Conservation (phyloP, 2,113 vertebrate genomes). For the Crotophaga sulcirostris region DNA sequence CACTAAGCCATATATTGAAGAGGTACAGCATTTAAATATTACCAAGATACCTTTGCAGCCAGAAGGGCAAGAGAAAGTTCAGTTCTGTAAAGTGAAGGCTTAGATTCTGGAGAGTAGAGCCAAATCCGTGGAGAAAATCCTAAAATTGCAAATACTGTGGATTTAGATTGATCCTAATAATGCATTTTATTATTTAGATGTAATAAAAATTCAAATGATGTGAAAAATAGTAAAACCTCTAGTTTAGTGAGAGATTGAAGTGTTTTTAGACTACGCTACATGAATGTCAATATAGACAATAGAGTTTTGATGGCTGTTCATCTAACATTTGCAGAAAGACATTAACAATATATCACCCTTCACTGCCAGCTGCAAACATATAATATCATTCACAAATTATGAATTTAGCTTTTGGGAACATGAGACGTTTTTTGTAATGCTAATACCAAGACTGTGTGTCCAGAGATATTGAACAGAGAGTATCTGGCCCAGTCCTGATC, state of each 20-base stretch:
- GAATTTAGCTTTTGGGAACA: slow-evolving; percentile 72
- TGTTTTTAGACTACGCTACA: slow-evolving; percentile 64
- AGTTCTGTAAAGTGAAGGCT: slow-evolving; percentile 50
- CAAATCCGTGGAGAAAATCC: slow-evolving; percentile 67
- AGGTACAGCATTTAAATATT: slow-evolving; percentile 51
- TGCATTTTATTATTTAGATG: slow-evolving; percentile 74
- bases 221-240: slow-evolving; percentile 69
- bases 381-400: slow-evolving; percentile 76
- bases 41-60: slow-evolving; percentile 28
- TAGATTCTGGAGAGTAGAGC: slow-evolving; percentile 43
- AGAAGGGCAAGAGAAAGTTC: slow-evolving; percentile 61
- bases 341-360: slow-evolving; percentile 73
- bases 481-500: slow-evolving; percentile 21
- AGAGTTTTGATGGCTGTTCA: slow-evolving; percentile 67
- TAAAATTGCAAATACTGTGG: slow-evolving; percentile 68
- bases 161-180: slow-evolving; percentile 74
- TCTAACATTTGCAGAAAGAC: slow-evolving; percentile 66
- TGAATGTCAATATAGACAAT: slow-evolving; percentile 67
- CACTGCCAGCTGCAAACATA: slow-evolving; percentile 65
- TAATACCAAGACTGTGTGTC: slow-evolving; percentile 54
- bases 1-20: slow-evolving; percentile 22
- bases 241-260: slow-evolving; percentile 67
- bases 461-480: slow-evolving; percentile 19
- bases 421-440: slow-evolving; percentile 65
- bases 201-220: slow-evolving; percentile 75